Conservation (phyloP, 2,113 vertebrate species). For the Acanthochromis polyacanthus region DNA sequence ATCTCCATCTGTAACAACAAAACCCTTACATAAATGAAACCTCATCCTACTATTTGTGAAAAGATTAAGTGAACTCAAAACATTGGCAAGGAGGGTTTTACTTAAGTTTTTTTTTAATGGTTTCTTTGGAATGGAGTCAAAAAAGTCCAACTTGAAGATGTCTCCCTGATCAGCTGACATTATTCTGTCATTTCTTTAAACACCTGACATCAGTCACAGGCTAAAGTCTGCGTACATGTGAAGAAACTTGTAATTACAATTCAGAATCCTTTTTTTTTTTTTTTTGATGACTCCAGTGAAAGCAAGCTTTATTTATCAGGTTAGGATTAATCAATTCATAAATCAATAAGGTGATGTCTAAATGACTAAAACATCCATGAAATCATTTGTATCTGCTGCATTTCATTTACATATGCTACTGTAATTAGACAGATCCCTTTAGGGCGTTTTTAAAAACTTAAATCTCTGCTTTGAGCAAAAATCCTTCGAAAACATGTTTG, state of each 20-base stretch:
- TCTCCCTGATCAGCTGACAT: no score
- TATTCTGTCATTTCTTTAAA: no score
- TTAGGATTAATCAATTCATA: no score
- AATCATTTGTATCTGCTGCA: not conserved
- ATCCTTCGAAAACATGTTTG: no score
- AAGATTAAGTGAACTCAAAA: not conserved
- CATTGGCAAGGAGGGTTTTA: not conserved
- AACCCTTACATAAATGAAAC: slow-evolving; percentile 28
- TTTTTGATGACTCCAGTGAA: not conserved
- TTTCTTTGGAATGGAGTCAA: no score
- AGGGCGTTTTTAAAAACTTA: not conserved
- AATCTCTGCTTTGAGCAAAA: no score
- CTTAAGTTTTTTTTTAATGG: no score
- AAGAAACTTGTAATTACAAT: not conserved
- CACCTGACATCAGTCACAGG: no score
- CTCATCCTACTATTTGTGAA: not conserved
- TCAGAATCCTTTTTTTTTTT: not conserved
- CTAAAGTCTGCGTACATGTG: no score
- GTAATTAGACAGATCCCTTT: not conserved
- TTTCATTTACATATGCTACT: not conserved
- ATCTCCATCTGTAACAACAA: not conserved
- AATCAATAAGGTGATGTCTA: not conserved
- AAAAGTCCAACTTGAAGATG: no score
- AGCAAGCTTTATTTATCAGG: not conserved
- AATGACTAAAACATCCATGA: not conserved